Conservation (phyloP, 2,888 invertebrate species). For the Drosophila sordidula region DNA sequence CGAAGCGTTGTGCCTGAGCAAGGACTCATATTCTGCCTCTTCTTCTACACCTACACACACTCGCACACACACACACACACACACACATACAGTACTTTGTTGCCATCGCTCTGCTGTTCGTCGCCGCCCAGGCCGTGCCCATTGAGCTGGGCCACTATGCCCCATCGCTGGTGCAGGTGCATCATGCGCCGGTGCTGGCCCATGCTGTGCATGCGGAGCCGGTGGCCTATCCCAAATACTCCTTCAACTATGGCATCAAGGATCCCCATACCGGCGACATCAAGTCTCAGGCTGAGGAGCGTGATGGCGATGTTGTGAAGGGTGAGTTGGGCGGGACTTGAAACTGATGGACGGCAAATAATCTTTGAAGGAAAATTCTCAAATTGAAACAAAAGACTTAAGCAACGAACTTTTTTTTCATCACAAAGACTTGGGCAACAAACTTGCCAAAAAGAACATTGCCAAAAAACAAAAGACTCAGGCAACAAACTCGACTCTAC, state of each 20-base stretch:
- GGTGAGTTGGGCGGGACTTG: conserved; percentile 46
- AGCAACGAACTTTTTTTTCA: conserved; percentile 36
- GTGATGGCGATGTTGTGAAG: conserved; percentile 90
- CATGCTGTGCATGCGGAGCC: conserved; percentile 83
- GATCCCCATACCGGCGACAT: conserved; percentile 91
- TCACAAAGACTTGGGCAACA: conserved; percentile 49
- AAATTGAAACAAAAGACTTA: conserved; percentile 47
- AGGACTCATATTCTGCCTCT: conserved; percentile 53
- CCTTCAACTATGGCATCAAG: conserved; percentile 89
- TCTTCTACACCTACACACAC: conserved; percentile 21
- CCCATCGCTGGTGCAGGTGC: conserved; percentile 72
- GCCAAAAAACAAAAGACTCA: conserved; percentile 9
- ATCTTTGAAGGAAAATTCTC: no score
- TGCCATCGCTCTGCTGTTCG: conserved; percentile 83
- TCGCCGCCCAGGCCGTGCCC: conserved; percentile 83
- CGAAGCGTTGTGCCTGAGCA: conserved; percentile 16
- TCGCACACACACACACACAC: conserved; percentile 18
- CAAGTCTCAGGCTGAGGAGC: conserved; percentile 89
- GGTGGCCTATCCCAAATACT: conserved; percentile 89
- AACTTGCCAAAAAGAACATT: conserved; percentile 37
- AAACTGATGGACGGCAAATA: no score
- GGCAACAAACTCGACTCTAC: background rate
- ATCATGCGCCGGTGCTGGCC: conserved; percentile 80
- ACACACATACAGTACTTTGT: conserved; percentile 80
- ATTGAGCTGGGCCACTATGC: conserved; percentile 84